phyloP scores from a whole-genome alignment of 1,140 invertebrate species.

The Lordiphosa stackelbergi region DNA sequence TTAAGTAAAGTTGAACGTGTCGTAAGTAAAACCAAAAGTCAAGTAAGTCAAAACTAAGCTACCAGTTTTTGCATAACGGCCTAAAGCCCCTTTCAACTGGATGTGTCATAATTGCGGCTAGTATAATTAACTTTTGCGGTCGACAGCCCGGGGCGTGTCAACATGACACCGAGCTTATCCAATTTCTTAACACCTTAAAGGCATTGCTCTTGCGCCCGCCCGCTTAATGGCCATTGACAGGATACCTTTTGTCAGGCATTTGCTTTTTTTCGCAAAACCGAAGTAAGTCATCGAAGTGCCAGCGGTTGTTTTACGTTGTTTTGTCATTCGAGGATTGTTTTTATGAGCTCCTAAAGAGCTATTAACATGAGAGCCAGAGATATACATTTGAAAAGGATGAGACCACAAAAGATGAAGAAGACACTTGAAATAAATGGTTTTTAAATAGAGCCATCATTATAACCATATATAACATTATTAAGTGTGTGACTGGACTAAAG shows the following conservation, averaged over 20 bases:
- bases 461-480: too few relatives aligned
- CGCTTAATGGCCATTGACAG: constrained; percentile 28
- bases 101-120: constrained; percentile 25
- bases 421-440: neutral
- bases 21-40: constrained; percentile 16
- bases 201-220: neutral
- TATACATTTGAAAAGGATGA: neutral
- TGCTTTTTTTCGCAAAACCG: constrained; percentile 4
- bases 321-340: constrained; percentile 8
- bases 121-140: constrained; percentile 31
- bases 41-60: neutral
- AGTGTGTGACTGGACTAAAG: too few relatives aligned
- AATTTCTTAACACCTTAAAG: constrained; percentile 24
- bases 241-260: constrained; percentile 6
- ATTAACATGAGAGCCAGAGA: constrained; percentile 1
- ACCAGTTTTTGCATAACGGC: neutral
- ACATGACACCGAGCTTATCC: constrained; percentile 17
- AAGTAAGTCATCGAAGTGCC: constrained; percentile 30
- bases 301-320: constrained; percentile 5
- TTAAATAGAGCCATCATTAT: too few relatives aligned
- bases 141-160: neutral
- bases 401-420: too few relatives aligned
- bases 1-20: constrained; percentile 7
- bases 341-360: constrained; percentile 12
- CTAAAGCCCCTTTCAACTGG: neutral